These are phyloP conservation scores for Oryzias dopingdopingensis DNA, from an alignment of 2,797 vertebrate genomes.

Conservation along the genomic window DNA sequence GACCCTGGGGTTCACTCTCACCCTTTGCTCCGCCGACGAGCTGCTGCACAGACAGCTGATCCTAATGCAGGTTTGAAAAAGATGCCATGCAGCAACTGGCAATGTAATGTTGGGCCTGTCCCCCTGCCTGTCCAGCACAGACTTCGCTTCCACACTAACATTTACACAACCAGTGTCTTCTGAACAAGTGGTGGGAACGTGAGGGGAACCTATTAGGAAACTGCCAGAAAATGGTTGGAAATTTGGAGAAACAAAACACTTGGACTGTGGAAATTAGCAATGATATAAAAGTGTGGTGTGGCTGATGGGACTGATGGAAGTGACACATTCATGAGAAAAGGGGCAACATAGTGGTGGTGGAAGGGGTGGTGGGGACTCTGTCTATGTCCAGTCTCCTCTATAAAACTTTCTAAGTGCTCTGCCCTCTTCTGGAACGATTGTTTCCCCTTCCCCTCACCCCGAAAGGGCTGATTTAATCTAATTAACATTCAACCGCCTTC, in stretches of 20 bases:
- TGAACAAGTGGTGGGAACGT: background rate
- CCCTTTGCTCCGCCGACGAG: conserved; percentile 31
- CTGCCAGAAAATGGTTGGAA: conserved; percentile 10
- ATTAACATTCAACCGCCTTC: conserved; percentile 79
- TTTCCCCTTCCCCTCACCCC: conserved; percentile 64
- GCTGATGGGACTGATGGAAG: conserved; percentile 32
- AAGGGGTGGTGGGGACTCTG: conserved; percentile 17
- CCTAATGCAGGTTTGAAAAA: conserved; percentile 48
- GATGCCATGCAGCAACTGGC: conserved; percentile 49
- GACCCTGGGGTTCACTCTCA: conserved; percentile 15
- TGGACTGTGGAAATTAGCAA: too few relatives aligned
- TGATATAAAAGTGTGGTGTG: conserved; percentile 24
- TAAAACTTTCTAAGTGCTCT: conserved; percentile 52
- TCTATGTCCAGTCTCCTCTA: conserved; percentile 48
- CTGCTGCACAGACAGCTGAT: conserved; percentile 46
- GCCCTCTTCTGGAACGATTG: conserved; percentile 58
- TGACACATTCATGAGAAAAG: conserved; percentile 18
- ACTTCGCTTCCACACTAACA: conserved; percentile 31
- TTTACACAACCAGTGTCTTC: conserved; percentile 46
- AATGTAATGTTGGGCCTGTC: conserved; percentile 15
- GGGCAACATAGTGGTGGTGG: background rate
- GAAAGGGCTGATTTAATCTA: conserved; percentile 75
- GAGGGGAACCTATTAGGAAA: conserved; percentile 8
- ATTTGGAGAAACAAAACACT: background rate
- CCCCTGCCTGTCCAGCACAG: conserved; percentile 24